Evolutionary conservation across 1,140 invertebrate genomes (phyloP), one percentile per base, ranked within the genome.

Genomic region (Ptiloglossa arizonensis): DNA sequence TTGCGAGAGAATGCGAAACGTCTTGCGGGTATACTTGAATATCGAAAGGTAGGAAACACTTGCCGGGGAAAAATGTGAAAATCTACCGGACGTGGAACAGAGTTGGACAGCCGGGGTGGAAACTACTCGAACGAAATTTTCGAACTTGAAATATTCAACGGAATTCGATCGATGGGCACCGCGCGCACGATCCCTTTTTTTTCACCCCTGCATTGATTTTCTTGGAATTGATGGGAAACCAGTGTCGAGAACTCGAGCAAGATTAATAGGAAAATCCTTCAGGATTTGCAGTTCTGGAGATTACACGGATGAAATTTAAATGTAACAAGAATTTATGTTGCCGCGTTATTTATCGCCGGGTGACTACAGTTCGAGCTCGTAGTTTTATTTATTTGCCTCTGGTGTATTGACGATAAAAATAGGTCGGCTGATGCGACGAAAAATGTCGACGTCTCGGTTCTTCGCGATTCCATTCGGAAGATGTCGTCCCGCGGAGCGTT

Each of bases 241-340:
- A 32, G 35, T 17, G 22, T 44, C 27, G 66, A 76, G 32, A 69
- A 76, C 17, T 44, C 32, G 54, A 24, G 4, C 29, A 54, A 69
- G 54, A 69, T 76, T 69, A 69, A 76, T 57, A 57, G 72, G 64
- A 27, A 27, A 68, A 27, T 57, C 72, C 44, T 66, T 5, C 29
- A 38, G 52, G 72, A 57, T 75, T 75, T 46, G 38, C 64, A 27
- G 63, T 46, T 13, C 15, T 19, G 24, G 63, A 75, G 72, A 75
- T 75, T 75, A 68, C 64, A 38, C 64, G 52, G 52, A 68, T 68
- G 52, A 75, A 68, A 75, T 52, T 75, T 68, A 44, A 68, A 68
- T 48, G 52, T 46, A 75, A 48, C 64, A n/a, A 48, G 72, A 75
- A 68, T 68, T 48, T 68, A 75, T 57, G 64, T 74, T 67, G 35